Percentiles rank a stretch among this genome's conserved stretches.
phyloP scores from a whole-genome alignment of 1,140 invertebrate species.

The Leptinotarsa texana region DNA sequence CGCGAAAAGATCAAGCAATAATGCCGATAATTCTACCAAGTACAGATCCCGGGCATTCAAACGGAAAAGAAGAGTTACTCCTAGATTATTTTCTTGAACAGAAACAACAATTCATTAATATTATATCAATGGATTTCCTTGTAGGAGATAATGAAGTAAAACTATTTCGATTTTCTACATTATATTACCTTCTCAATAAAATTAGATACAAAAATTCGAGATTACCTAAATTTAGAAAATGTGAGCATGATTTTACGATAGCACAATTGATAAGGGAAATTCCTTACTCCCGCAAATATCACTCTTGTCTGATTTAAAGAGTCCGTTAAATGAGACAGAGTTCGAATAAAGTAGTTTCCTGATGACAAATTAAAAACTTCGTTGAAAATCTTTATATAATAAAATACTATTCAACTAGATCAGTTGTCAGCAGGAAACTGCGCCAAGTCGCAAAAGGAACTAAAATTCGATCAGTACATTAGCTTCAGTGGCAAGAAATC shows the following conservation, averaged over 20 bases:
- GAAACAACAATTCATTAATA: too few relatives aligned
- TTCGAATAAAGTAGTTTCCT: background rate
- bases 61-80: too few relatives aligned
- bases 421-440: background rate
- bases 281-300: background rate
- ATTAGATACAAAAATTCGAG: conserved; percentile 20
- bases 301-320: background rate
- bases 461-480: conserved; percentile 44
- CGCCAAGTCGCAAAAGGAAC: conserved; percentile 34
- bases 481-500: conserved; percentile 44
- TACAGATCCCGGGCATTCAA: too few relatives aligned
- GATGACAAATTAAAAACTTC: background rate
- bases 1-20: too few relatives aligned
- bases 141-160: background rate
- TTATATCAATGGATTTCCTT: too few relatives aligned
- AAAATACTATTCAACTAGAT: background rate
- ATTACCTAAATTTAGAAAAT: background rate
- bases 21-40: too few relatives aligned
- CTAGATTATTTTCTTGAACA: too few relatives aligned
- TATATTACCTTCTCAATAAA: conserved; percentile 17
- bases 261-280: background rate
- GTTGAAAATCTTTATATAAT: conserved; percentile 1
- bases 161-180: background rate
- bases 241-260: conserved; percentile 2
- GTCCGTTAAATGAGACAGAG: background rate